phyloP scores from a whole-genome alignment of 1,140 invertebrate genomes.

The Aphidius ervi region DNA sequence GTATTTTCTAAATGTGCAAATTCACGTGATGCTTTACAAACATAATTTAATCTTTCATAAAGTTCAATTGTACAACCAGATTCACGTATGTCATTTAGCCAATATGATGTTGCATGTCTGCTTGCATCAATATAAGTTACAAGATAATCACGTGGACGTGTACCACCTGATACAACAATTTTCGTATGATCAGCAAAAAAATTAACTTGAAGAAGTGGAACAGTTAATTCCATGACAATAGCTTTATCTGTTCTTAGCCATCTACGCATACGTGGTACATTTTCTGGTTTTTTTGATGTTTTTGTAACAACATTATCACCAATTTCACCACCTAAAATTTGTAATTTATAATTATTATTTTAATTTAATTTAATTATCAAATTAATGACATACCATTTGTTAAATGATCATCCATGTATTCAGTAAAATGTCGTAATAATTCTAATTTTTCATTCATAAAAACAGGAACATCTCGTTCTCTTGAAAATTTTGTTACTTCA shows the following conservation, averaged over 20 bases:
- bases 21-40: conserved; percentile 52
- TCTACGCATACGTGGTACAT: conserved; percentile 63
- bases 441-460: conserved; percentile 91
- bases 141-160: conserved; percentile 45
- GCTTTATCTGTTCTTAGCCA: conserved; percentile 72
- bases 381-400: conserved; percentile 64
- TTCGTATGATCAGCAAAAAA: conserved; percentile 75
- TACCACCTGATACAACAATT: conserved; percentile 66
- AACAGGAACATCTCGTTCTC: conserved; percentile 73
- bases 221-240: conserved; percentile 66
- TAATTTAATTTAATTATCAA: background rate
- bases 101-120: conserved; percentile 58
- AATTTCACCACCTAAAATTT: conserved; percentile 45
- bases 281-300: conserved; percentile 48
- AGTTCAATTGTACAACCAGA: conserved; percentile 59
- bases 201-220: conserved; percentile 63
- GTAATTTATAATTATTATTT: conserved; percentile 25
- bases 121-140: conserved; percentile 69
- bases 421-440: conserved; percentile 88
- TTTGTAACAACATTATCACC: conserved; percentile 50
- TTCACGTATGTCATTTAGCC: conserved; percentile 56
- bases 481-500: conserved; percentile 78
- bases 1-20: conserved; percentile 52
- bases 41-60: conserved; percentile 59
- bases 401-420: conserved; percentile 96